A percentile compares a stretch with the other conserved stretches of the same genome.
Evolutionary conservation across 1,140 invertebrate species (phyloP).

Genomic region (Diprion similis): DNA sequence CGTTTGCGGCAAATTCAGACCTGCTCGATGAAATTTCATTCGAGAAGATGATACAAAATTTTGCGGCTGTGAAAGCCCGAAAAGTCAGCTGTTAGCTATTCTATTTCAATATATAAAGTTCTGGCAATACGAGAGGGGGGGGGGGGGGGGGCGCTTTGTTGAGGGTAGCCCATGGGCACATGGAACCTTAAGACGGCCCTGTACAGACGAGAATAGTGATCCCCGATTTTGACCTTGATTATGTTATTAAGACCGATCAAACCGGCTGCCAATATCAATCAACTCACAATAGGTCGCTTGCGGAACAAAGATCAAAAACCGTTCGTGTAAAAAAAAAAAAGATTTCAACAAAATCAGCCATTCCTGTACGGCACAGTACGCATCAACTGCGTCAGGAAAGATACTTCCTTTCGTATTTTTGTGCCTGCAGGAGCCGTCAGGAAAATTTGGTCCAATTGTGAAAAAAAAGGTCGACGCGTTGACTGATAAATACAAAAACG

Average conservation of each 20-base stretch:
- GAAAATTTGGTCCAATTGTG: constrained; percentile 7
- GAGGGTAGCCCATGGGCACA: too few relatives aligned
- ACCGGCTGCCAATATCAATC: constrained; percentile 7
- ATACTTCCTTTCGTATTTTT: constrained; percentile 9
- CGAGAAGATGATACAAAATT: too few relatives aligned
- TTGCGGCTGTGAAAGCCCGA: too few relatives aligned
- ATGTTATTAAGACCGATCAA: constrained; percentile 1
- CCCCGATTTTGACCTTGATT: neutral
- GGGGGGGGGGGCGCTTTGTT: too few relatives aligned
- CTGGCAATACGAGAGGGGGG: too few relatives aligned
- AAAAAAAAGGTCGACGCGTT: neutral
- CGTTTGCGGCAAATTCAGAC: too few relatives aligned
- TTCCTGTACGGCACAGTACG: constrained; percentile 2
- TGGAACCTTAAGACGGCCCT: too few relatives aligned
- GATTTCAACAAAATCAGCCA: constrained; percentile 7
- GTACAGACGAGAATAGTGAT: neutral
- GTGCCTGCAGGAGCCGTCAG: neutral
- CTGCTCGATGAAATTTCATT: too few relatives aligned
- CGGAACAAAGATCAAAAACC: neutral
- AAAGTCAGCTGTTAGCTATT: too few relatives aligned
- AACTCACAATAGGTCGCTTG: constrained; percentile 4
- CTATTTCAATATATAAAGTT: too few relatives aligned
- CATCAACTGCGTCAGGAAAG: constrained; percentile 13
- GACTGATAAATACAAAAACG: constrained; percentile 11
- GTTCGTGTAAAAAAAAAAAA: neutral